Conservation (phyloP, 2,113 vertebrate genomes). For the Taxidea taxus region DNA sequence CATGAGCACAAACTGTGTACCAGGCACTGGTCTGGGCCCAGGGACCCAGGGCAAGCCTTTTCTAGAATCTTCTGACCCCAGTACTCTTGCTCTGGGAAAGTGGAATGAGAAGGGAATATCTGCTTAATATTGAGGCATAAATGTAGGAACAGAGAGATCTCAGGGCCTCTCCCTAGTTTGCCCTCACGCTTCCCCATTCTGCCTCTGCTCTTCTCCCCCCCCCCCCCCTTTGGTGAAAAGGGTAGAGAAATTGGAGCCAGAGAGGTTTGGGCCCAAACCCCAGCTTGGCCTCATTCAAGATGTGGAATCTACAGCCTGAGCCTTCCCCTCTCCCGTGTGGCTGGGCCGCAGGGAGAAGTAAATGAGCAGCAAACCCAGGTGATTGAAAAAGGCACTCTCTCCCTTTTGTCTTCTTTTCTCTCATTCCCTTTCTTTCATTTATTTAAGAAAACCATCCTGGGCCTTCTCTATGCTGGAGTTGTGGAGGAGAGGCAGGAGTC, state of each 20-base stretch:
- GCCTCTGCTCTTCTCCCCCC: not conserved
- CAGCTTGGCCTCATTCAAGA: not conserved
- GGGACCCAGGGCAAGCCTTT: not conserved
- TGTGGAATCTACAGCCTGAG: not conserved
- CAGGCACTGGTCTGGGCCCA: not conserved
- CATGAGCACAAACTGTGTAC: too few relatives aligned
- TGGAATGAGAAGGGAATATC: accelerated
- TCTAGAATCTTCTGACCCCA: accelerated
- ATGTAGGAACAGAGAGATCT: not conserved
- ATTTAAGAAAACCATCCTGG: not conserved
- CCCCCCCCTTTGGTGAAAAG: not conserved
- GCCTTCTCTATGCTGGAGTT: not conserved
- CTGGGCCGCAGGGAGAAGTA: not conserved
- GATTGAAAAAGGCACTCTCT: not conserved
- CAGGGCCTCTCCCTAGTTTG: not conserved
- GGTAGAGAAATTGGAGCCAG: not conserved
- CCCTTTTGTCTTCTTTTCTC: not conserved
- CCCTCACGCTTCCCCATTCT: not conserved
- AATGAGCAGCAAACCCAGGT: not conserved
- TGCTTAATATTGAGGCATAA: not conserved
- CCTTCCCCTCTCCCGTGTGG: too few relatives aligned
- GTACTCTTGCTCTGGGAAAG: not conserved
- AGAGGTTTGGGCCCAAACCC: not conserved
- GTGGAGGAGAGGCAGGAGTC: not conserved
- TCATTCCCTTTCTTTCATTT: not conserved